A percentile compares a stretch with the other conserved stretches of the same genome.
Conservation (phyloP, 92 coral and sea anemone genomes). For the Porites rus region DNA sequence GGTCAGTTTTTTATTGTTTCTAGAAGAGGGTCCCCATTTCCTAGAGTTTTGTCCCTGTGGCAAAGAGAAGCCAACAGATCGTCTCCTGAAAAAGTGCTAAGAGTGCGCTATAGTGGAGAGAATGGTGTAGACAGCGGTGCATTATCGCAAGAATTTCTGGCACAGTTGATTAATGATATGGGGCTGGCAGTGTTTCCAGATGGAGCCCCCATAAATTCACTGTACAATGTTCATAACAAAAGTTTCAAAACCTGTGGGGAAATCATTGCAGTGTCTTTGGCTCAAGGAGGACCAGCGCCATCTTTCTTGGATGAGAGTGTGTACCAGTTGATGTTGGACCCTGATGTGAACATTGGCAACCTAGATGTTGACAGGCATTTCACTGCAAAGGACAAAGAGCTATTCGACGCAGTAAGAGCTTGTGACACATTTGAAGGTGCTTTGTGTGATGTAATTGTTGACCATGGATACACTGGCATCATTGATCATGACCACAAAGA, state of each 20-base stretch:
- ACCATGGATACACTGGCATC: slow-evolving; percentile 73
- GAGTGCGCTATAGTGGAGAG: slow-evolving; percentile 50
- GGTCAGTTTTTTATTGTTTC: slow-evolving; percentile 52
- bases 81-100: slow-evolving; percentile 53
- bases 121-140: slow-evolving; percentile 67
- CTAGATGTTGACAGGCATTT: slow-evolving; percentile 67
- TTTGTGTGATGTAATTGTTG: slow-evolving; percentile 55
- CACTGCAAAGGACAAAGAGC: slow-evolving; percentile 55
- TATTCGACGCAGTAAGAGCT: slow-evolving; percentile 47
- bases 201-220: slow-evolving; percentile 74
- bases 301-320: slow-evolving; percentile 68
- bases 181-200: slow-evolving; percentile 61
- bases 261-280: slow-evolving; percentile 61
- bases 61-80: slow-evolving; percentile 56
- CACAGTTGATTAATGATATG: slow-evolving; percentile 55
- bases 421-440: slow-evolving; percentile 50
- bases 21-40: slow-evolving; percentile 62
- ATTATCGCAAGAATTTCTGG: slow-evolving; percentile 66
- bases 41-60: slow-evolving; percentile 66
- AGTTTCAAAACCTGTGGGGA: slow-evolving; percentile 62
- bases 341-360: slow-evolving; percentile 55
- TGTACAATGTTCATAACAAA: slow-evolving; percentile 61
- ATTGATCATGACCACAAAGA: slow-evolving; percentile 66
- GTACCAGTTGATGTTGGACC: slow-evolving; percentile 63
- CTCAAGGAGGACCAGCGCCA: slow-evolving; percentile 73